A percentile compares a stretch with the other conserved stretches of the same genome.
Evolutionary conservation across 2,888 invertebrate species (phyloP).

Genomic region (Melinaea marsaeus): DNA sequence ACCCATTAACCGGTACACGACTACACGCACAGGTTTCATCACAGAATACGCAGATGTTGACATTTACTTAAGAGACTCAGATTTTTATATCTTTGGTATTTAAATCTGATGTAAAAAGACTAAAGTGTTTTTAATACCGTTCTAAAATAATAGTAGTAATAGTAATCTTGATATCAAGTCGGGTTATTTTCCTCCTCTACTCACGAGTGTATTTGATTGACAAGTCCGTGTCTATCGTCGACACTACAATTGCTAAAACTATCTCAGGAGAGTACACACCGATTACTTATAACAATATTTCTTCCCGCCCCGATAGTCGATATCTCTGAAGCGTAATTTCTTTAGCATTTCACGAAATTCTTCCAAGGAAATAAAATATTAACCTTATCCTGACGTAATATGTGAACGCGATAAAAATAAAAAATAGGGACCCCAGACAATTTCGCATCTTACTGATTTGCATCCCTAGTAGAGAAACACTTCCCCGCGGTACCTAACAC

Average conservation of each 20-base stretch:
- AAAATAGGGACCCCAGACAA: slow-evolving; percentile 24
- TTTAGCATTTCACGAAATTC: slow-evolving; percentile 28
- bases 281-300: slow-evolving; percentile 8
- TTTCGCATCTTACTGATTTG: slow-evolving; percentile 30
- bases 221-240: neutral
- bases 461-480: slow-evolving; percentile 21
- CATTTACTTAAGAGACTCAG: too few species aligned
- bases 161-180: too few species aligned
- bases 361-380: slow-evolving; percentile 31
- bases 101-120: too few species aligned
- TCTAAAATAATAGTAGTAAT: too few species aligned
- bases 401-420: slow-evolving; percentile 30
- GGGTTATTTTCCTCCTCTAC: neutral
- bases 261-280: slow-evolving; percentile 2
- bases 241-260: neutral
- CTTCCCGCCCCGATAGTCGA: slow-evolving; percentile 14
- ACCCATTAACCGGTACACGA: neutral
- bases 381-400: slow-evolving; percentile 32
- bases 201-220: neutral
- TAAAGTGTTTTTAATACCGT: too few species aligned
- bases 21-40: too few species aligned
- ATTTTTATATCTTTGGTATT: too few species aligned
- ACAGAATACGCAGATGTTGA: too few species aligned
- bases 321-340: slow-evolving; percentile 25
- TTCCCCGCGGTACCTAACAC: neutral